Evolutionary conservation across 2,797 vertebrate genomes (phyloP).

Genomic region (Gallinago nigripennis): DNA sequence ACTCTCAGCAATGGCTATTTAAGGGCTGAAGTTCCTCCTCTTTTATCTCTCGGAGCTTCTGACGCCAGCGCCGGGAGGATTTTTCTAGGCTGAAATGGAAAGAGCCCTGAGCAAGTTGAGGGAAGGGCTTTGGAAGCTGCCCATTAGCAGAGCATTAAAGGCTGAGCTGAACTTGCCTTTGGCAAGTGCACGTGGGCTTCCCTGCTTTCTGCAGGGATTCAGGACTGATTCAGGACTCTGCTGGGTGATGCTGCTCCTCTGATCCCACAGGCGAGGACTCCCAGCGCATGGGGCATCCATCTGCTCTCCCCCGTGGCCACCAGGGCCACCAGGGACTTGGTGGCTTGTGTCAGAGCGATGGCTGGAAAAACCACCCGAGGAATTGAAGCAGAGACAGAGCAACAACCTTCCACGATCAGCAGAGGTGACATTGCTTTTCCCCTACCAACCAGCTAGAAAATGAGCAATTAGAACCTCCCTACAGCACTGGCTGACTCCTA

Average conservation of each 20-base stretch:
- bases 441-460: background rate
- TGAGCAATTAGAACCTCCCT: background rate
- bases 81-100: background rate
- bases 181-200: background rate
- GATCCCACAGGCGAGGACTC: rapidly evolving
- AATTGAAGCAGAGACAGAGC: background rate
- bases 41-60: background rate
- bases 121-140: background rate
- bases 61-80: background rate
- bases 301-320: background rate
- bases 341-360: background rate
- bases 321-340: background rate
- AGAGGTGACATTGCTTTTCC: background rate
- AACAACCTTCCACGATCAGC: background rate
- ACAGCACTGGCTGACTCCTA: background rate
- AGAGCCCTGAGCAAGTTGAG: background rate
- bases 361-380: background rate
- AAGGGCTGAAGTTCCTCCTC: background rate
- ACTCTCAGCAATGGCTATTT: background rate
- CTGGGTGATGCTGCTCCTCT: background rate
- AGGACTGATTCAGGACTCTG: background rate
- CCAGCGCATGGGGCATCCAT: rapidly evolving
- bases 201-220: background rate
- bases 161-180: background rate
- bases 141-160: background rate